Percentiles rank a stretch among this genome's conserved stretches.
These are phyloP conservation scores for Gymnarchus niloticus DNA, from an alignment of 2,113 vertebrate species.

Conservation along the genomic window DNA sequence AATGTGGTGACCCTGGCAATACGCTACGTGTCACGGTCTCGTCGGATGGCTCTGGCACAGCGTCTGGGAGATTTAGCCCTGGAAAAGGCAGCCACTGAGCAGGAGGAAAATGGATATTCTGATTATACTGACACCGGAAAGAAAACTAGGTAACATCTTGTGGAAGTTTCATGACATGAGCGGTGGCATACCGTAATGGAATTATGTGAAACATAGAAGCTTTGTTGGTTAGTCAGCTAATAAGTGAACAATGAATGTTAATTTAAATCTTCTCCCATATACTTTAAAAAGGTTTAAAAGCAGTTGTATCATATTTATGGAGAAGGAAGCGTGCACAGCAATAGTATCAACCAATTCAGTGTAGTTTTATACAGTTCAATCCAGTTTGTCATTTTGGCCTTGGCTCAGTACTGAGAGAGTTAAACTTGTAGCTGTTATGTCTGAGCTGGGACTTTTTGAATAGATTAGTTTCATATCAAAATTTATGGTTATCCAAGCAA, in stretches of 20 bases:
- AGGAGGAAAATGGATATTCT: slow-evolving; percentile 43
- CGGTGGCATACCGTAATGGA: too few relatives aligned
- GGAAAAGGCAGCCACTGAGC: slow-evolving; percentile 63
- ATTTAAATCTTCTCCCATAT: too few relatives aligned
- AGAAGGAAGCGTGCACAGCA: too few relatives aligned
- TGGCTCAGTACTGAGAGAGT: not conserved
- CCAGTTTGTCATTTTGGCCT: not conserved
- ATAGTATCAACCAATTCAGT: too few relatives aligned
- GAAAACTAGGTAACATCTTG: not conserved
- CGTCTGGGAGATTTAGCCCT: slow-evolving; percentile 77
- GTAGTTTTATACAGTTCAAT: not conserved
- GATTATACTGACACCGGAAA: slow-evolving; percentile 61
- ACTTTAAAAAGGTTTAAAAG: too few relatives aligned
- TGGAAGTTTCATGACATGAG: not conserved
- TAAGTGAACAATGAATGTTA: too few relatives aligned
- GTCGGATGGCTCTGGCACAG: slow-evolving; percentile 78
- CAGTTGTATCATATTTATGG: too few relatives aligned
- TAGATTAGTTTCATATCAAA: too few relatives aligned
- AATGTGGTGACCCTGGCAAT: slow-evolving; percentile 79
- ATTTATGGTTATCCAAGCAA: not conserved
- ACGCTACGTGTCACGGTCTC: slow-evolving; percentile 85
- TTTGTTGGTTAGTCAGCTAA: too few relatives aligned
- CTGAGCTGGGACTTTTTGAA: not conserved
- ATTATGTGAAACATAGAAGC: too few relatives aligned
- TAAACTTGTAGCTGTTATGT: too few relatives aligned